A percentile compares a stretch with the other conserved stretches of the same genome.
phyloP scores from a whole-genome alignment of 2,888 invertebrate species.

The Unio delphinus region DNA sequence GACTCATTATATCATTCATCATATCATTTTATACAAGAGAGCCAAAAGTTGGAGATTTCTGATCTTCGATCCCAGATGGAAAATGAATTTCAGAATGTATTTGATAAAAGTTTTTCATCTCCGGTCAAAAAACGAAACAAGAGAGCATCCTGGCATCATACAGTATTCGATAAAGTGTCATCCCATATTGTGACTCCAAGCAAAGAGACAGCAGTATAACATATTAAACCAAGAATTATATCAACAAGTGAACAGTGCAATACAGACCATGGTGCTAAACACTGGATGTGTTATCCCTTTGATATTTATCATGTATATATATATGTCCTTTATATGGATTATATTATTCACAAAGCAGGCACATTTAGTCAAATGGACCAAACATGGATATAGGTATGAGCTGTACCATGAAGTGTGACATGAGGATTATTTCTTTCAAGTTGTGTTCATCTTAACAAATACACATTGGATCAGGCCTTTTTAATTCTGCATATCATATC shows the following conservation, averaged over 20 bases:
- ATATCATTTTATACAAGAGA: slow-evolving; percentile 21
- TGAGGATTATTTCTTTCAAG: slow-evolving; percentile 18
- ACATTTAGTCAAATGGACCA: no score
- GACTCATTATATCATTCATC: slow-evolving; percentile 36
- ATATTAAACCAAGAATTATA: neutral
- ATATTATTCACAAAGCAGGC: no score
- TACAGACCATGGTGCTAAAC: no score
- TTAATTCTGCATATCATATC: slow-evolving; percentile 11
- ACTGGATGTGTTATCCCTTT: slow-evolving; percentile 2
- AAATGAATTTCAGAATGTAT: slow-evolving; percentile 16
- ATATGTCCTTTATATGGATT: no score
- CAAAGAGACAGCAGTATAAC: slow-evolving; percentile 36
- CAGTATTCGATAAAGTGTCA: slow-evolving; percentile 36
- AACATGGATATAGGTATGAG: slow-evolving; percentile 3
- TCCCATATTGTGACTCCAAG: slow-evolving; percentile 26
- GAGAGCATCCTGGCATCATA: slow-evolving; percentile 49
- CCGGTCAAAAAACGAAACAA: slow-evolving; percentile 33
- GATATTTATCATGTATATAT: neutral
- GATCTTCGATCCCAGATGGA: slow-evolving; percentile 30
- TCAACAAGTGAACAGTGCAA: neutral
- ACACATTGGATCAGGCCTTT: slow-evolving; percentile 7
- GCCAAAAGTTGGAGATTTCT: slow-evolving; percentile 21
- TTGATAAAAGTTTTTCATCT: slow-evolving; percentile 17
- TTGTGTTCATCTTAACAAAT: slow-evolving; percentile 43
- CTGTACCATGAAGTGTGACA: slow-evolving; percentile 1